Base-by-base conservation (phyloP, 2,113 vertebrate genomes). In the Columba janthina region DNA sequence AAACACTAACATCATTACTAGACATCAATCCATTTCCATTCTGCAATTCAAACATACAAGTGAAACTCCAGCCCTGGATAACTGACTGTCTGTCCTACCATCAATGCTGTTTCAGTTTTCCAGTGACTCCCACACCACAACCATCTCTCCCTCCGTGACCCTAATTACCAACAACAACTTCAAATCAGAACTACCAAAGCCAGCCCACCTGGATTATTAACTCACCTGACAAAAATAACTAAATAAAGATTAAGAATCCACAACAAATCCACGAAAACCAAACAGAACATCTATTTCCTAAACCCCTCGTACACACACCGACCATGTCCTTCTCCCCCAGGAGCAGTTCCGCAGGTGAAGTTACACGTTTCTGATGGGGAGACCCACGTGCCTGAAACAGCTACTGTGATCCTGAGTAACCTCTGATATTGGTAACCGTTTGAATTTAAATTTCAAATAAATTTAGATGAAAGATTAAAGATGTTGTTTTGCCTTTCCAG, bases 91-190 rank as follows among this genome's bases (percentile, higher is more conserved):
- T 15, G 66, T 46, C 81, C 81, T 3, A 20, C 57, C 11, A 0
- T 0, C 7, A 0, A 5, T 0, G n/a, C 20, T 9, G 65, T 2
- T 26, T 3, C 34, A 7, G 5, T 1, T 7, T 10, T 51, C 34
- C 75, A 0, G 0, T 12, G 22, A 54, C 46, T 25, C 69, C 54
- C 25, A 48, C 28, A 8, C 0, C 0, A 46, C 51, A 24, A 11
- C 15, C 42, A 44, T 15, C 42, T 44, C 85, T 31, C 61, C 64
- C 61, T 28, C 50, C 2, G 12, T 2, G 36, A 86, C 53, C 60
- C 3, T 4, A 42, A 26, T 18, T 24, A 60, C n/a, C 58, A 3
- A 10, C 42, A 17, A 44, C 42, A 16, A 44, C 32, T 26, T 14
- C 3, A 24, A 31, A 6, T 6, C 57, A 57, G 8, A 62, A 15